phyloP scores from a whole-genome alignment of 2,113 vertebrate genomes.

The Oreochromis niloticus region DNA sequence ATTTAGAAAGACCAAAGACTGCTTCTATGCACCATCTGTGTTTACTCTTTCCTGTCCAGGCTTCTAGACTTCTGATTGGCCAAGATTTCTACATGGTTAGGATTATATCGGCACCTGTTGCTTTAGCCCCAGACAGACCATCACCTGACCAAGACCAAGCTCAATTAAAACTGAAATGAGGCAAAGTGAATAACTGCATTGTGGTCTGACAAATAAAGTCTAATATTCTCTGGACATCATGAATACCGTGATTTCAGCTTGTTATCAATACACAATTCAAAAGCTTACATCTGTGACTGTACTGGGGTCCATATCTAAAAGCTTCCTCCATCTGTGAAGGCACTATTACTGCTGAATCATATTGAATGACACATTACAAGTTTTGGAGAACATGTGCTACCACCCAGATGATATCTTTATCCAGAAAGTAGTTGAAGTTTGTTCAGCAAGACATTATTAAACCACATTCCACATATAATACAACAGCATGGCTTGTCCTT shows the following conservation, averaged over 20 bases:
- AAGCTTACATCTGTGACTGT: not conserved
- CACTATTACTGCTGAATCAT: not conserved
- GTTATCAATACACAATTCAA: not conserved
- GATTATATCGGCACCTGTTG: not conserved
- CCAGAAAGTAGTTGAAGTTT: not conserved
- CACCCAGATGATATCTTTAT: not conserved
- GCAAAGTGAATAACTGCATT: not conserved
- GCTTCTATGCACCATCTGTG: fast-evolving
- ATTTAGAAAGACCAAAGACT: not conserved
- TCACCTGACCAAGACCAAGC: not conserved
- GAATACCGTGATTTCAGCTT: fast-evolving
- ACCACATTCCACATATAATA: not conserved
- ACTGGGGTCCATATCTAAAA: not conserved
- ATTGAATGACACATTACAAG: not conserved
- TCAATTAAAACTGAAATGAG: not conserved
- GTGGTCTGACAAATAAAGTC: not conserved
- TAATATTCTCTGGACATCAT: not conserved
- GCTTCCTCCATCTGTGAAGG: not conserved
- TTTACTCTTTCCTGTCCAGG: not conserved
- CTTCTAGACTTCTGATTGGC: not conserved
- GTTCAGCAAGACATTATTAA: not conserved
- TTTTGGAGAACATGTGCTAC: not conserved
- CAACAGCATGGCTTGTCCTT: not conserved
- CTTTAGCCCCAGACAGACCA: not conserved
- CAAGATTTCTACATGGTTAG: not conserved